Evolutionary conservation across 2,797 vertebrate genomes (phyloP).

Genomic region (Cryptoblepharus egeriae): DNA sequence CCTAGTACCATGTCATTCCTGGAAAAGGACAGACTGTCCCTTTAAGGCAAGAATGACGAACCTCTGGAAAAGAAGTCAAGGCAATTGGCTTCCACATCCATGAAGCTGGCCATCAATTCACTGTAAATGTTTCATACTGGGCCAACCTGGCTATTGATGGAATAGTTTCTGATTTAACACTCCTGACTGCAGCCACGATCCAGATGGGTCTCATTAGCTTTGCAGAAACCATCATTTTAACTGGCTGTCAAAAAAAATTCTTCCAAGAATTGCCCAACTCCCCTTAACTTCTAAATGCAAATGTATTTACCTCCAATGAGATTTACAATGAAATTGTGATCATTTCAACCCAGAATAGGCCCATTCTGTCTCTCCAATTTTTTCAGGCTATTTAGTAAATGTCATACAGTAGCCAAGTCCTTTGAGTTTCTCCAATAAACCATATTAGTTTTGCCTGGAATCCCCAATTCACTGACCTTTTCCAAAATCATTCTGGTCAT

Average conservation of each 20-base stretch:
- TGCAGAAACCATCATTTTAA: conserved; percentile 50
- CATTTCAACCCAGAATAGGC: conserved; percentile 47
- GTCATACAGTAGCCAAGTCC: neutral
- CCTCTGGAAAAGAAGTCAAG: conserved; percentile 72
- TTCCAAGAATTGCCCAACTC: conserved; percentile 52
- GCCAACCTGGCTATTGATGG: conserved; percentile 73
- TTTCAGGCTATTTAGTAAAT: conserved; percentile 5
- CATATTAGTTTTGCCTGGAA: neutral
- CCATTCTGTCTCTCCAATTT: conserved; percentile 3
- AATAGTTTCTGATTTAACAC: conserved; percentile 75
- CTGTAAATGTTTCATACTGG: conserved; percentile 74
- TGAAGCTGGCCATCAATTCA: conserved; percentile 66
- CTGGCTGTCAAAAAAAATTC: conserved; percentile 57
- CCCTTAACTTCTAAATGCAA: conserved; percentile 53
- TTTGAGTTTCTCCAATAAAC: neutral
- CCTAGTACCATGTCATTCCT: fast-evolving
- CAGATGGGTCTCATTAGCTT: conserved; percentile 73
- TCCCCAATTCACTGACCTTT: neutral
- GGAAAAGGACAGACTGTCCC: conserved; percentile 26
- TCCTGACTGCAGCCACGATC: conserved; percentile 59
- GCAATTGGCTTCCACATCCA: conserved; percentile 71
- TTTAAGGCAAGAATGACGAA: conserved; percentile 64
- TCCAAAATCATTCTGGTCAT: neutral
- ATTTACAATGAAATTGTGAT: conserved; percentile 52
- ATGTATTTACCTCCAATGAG: conserved; percentile 41